A percentile compares a stretch with the other conserved stretches of the same genome.
These are phyloP conservation scores for Drosophila infuscata DNA, from an alignment of 2,888 invertebrate genomes.

Conservation along the genomic window DNA sequence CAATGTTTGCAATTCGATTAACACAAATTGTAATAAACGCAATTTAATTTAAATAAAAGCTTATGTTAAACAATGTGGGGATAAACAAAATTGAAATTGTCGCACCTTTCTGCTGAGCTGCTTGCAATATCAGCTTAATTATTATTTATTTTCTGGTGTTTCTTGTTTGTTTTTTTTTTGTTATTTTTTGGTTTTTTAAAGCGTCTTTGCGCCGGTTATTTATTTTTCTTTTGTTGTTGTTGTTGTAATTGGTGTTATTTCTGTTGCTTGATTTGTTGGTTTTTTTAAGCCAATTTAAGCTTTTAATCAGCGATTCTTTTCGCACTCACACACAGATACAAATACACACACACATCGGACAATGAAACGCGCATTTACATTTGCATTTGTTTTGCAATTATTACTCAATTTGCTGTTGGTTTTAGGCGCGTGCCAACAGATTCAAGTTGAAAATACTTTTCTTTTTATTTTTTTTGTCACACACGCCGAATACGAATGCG, in stretches of 20 bases:
- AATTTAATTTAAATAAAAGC: slow-evolving; percentile 19
- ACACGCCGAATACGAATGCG: slow-evolving; percentile 40
- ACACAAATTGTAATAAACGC: not conserved
- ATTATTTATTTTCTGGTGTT: slow-evolving; percentile 37
- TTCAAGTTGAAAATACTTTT: slow-evolving; percentile 16
- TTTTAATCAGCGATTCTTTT: slow-evolving; percentile 46
- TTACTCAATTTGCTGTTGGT: slow-evolving; percentile 22
- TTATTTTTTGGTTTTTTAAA: slow-evolving; percentile 16
- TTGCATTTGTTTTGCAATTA: slow-evolving; percentile 32
- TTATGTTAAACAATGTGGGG: slow-evolving; percentile 21
- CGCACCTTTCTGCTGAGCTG: slow-evolving; percentile 73
- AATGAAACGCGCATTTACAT: slow-evolving; percentile 13
- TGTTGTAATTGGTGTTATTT: slow-evolving; percentile 18
- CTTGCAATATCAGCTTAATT: slow-evolving; percentile 47
- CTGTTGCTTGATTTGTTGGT: slow-evolving; percentile 35
- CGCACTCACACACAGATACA: slow-evolving; percentile 16
- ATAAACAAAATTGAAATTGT: slow-evolving; percentile 39
- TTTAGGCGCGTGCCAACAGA: slow-evolving; percentile 24
- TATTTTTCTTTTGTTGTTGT: slow-evolving; percentile 3
- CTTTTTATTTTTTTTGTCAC: slow-evolving; percentile 21
- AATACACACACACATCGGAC: slow-evolving; percentile 13
- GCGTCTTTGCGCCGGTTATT: slow-evolving; percentile 54
- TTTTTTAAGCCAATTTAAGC: slow-evolving; percentile 56
- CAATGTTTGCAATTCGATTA: slow-evolving; percentile 37
- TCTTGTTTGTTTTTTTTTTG: slow-evolving; percentile 6